Evolutionary conservation across 2,113 vertebrate genomes (phyloP).

Genomic region (Riparia riparia): DNA sequence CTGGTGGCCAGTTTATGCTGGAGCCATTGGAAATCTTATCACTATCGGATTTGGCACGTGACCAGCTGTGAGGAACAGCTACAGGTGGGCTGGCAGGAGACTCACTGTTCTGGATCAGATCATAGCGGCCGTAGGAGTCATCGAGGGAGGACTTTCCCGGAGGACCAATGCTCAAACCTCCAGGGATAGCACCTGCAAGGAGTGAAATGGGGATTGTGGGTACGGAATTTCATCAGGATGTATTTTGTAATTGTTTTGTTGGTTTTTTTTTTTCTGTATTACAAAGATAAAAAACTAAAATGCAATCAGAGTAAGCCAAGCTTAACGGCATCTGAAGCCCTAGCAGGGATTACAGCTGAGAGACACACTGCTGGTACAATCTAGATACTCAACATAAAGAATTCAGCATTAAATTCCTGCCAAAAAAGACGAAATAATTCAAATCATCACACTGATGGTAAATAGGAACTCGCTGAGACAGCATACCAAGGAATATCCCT

Average conservation of each 20-base stretch:
- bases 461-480: not conserved
- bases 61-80: constrained; percentile 94
- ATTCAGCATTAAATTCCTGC: not conserved
- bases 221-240: not conserved
- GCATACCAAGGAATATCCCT: not conserved
- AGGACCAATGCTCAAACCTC: constrained; percentile 89
- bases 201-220: not conserved
- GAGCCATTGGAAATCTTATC: constrained; percentile 97
- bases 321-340: not conserved
- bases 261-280: not conserved
- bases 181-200: constrained; percentile 89
- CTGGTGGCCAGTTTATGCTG: constrained; percentile 98
- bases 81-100: constrained; percentile 91
- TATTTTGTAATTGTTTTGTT: not conserved
- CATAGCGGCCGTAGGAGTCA: constrained; percentile 94
- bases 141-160: constrained; percentile 91
- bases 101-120: constrained; percentile 90
- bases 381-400: not conserved
- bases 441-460: not conserved
- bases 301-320: not conserved
- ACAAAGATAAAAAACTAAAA: not conserved
- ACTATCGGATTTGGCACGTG: constrained; percentile 91
- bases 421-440: not conserved
- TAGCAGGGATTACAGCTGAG: not conserved
- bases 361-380: not conserved